Percentiles rank a stretch among this genome's conserved stretches.
Evolutionary conservation across 2,797 vertebrate species (phyloP).

Genomic region (Sparidentex hasta): DNA sequence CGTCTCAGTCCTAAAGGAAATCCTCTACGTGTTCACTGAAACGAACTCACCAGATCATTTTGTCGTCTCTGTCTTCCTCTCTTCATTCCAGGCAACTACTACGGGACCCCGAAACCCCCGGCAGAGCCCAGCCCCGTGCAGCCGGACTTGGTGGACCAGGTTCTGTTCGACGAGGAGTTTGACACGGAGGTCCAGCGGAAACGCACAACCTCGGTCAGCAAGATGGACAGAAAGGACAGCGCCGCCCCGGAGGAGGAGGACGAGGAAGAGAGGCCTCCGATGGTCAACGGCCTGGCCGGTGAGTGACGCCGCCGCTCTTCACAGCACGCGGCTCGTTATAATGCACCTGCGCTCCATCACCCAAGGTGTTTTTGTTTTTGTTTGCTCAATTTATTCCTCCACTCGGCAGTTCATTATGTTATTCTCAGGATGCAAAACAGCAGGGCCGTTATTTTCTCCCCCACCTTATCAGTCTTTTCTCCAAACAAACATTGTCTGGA

Average conservation of each 20-base stretch:
- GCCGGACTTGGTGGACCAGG: constrained; percentile 96
- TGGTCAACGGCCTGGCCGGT: constrained; percentile 90
- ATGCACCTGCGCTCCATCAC: background rate
- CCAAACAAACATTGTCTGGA: constrained; percentile 52
- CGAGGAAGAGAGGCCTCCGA: constrained; percentile 90
- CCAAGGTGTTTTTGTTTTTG: background rate
- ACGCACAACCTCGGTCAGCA: constrained; percentile 97
- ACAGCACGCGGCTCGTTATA: background rate
- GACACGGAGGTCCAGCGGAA: constrained; percentile 95
- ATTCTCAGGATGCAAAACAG: constrained; percentile 41
- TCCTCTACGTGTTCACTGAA: background rate
- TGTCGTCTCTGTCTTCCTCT: background rate
- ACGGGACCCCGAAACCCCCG: constrained; percentile 97
- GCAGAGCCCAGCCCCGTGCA: constrained; percentile 97
- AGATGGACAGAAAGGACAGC: constrained; percentile 97
- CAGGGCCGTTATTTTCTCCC: constrained; percentile 2
- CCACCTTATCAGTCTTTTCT: constrained; percentile 27
- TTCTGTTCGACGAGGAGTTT: constrained; percentile 97
- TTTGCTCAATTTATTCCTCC: background rate
- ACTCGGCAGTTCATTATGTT: constrained; percentile 32
- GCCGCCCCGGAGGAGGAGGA: constrained; percentile 96
- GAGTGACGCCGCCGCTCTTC: constrained; percentile 54
- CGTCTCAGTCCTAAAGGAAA: too few species aligned
- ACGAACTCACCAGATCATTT: background rate
- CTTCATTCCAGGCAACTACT: constrained; percentile 92